Percentiles rank a stretch among this genome's conserved stretches.
Evolutionary conservation across 1,140 invertebrate genomes (phyloP).

Genomic region (Lycorma delicatula): DNA sequence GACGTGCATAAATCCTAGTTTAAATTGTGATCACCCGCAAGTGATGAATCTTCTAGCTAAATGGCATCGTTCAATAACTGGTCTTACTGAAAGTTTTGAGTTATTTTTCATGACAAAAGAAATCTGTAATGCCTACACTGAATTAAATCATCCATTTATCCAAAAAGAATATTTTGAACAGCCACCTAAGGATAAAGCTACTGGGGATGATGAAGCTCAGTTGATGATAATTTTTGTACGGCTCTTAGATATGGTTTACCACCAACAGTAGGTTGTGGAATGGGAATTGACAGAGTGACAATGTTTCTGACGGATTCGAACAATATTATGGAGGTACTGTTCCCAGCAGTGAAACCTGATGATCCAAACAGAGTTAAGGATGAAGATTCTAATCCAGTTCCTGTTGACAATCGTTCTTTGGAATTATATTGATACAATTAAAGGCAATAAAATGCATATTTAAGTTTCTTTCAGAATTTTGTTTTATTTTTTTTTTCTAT

Average conservation of each 20-base stretch:
- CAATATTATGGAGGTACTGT: conserved; percentile 4
- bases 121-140: conserved; percentile 16
- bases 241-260: conserved; percentile 23
- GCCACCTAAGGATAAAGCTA: conserved; percentile 5
- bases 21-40: conserved; percentile 4
- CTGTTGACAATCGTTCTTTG: too few relatives aligned
- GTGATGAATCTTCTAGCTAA: conserved; percentile 2
- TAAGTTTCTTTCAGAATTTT: too few relatives aligned
- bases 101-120: conserved; percentile 14
- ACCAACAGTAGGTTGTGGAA: conserved; percentile 10
- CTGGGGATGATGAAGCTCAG: conserved; percentile 20
- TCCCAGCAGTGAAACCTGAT: not conserved
- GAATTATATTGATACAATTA: too few relatives aligned
- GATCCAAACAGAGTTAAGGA: too few relatives aligned
- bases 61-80: not conserved
- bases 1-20: not conserved
- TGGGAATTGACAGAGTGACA: conserved; percentile 15
- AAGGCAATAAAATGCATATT: too few relatives aligned
- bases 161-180: conserved; percentile 14
- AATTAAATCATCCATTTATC: conserved; percentile 20
- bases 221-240: conserved; percentile 17
- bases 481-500: too few relatives aligned
- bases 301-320: conserved; percentile 12
- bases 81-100: conserved; percentile 23
- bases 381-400: too few relatives aligned